These are phyloP conservation scores for Scyliorhinus canicula DNA, from an alignment of 2,797 vertebrate species.

Conservation along the genomic window DNA sequence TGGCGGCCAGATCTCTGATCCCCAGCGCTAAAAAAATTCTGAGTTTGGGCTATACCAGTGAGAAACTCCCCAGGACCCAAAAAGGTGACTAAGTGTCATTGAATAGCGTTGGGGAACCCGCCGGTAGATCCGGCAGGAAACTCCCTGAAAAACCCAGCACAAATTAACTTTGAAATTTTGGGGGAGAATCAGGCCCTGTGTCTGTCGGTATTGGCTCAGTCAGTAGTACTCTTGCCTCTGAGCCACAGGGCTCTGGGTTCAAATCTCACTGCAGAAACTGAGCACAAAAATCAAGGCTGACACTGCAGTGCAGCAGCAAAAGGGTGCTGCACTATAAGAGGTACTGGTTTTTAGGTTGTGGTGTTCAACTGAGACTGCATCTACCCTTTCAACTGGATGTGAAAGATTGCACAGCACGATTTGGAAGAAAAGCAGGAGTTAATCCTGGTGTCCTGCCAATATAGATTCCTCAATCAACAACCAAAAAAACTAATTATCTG, in stretches of 20 bases:
- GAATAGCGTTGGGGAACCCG: too few species aligned
- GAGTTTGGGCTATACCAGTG: too few species aligned
- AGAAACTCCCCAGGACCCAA: too few species aligned
- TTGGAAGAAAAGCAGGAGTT: background rate
- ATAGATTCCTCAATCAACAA: background rate
- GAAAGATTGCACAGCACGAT: background rate
- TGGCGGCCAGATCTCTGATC: too few species aligned
- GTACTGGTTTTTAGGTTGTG: background rate
- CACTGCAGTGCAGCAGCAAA: background rate
- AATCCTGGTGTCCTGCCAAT: background rate
- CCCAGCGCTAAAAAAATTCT: too few species aligned
- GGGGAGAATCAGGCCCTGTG: too few species aligned
- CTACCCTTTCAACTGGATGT: background rate
- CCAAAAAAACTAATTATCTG: background rate
- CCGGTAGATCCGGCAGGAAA: too few species aligned
- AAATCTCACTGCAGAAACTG: background rate
- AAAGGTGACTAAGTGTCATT: too few species aligned
- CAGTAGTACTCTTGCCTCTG: too few species aligned
- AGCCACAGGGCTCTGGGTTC: background rate
- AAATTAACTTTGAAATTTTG: too few species aligned
- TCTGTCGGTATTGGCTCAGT: too few species aligned
- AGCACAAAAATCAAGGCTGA: background rate
- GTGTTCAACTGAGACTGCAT: background rate
- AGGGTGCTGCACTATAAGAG: background rate
- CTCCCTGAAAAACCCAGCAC: too few species aligned